Percentiles rank a stretch among this genome's conserved stretches.
phyloP scores from a whole-genome alignment of 2,888 invertebrate species.

The Drosophila lacicola region DNA sequence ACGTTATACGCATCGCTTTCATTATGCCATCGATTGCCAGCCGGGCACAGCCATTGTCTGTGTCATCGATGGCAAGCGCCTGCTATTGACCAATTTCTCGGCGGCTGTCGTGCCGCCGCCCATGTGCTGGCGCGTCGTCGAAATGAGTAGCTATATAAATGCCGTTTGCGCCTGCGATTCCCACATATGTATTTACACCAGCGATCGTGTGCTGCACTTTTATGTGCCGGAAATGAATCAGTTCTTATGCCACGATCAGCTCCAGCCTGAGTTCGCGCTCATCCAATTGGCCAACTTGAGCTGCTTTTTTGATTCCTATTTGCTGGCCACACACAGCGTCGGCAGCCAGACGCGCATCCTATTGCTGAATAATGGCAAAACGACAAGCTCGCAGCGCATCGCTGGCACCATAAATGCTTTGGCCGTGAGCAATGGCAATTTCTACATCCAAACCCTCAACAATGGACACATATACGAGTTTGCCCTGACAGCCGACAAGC shows the following conservation, averaged over 20 bases:
- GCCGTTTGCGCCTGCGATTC: slow-evolving; percentile 84
- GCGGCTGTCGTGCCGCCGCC: slow-evolving; percentile 93
- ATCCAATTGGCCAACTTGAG: slow-evolving; percentile 49
- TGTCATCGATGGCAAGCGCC: slow-evolving; percentile 91
- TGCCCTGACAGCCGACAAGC: slow-evolving; percentile 1
- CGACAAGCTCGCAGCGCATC: slow-evolving; percentile 22
- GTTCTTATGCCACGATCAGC: slow-evolving; percentile 3
- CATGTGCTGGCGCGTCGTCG: slow-evolving; percentile 88
- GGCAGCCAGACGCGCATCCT: slow-evolving; percentile 37
- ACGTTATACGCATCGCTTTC: slow-evolving; percentile 88
- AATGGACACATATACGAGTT: slow-evolving; percentile 56
- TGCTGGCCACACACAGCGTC: slow-evolving; percentile 52
- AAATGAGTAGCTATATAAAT: slow-evolving; percentile 87
- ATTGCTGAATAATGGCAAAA: slow-evolving; percentile 20
- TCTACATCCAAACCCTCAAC: slow-evolving; percentile 58
- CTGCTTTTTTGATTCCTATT: slow-evolving; percentile 23
- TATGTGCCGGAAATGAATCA: slow-evolving; percentile 31
- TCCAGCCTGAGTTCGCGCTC: slow-evolving; percentile 30
- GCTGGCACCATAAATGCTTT: slow-evolving; percentile 57
- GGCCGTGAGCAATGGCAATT: slow-evolving; percentile 18
- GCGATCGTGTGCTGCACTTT: slow-evolving; percentile 50
- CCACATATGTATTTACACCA: slow-evolving; percentile 66
- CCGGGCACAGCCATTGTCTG: slow-evolving; percentile 88
- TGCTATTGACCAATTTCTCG: slow-evolving; percentile 91
- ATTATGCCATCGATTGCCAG: slow-evolving; percentile 87